Percentiles rank a stretch among this genome's conserved stretches.
These are phyloP conservation scores for Pseudorhombus dupliciocellatus DNA, from an alignment of 2,113 vertebrate genomes.

Conservation along the genomic window DNA sequence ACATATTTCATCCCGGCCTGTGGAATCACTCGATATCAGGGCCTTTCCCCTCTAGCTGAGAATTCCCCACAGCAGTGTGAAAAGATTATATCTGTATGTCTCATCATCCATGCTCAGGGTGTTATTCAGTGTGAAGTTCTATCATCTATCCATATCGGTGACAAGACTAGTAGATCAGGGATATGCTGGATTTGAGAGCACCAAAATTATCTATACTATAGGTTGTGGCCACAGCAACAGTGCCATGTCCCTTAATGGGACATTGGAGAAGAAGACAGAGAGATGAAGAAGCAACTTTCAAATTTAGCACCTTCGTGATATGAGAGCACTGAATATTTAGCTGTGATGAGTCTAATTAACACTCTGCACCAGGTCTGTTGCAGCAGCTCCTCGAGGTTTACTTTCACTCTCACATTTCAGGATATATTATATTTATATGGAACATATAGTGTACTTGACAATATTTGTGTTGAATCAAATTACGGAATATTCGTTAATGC, in stretches of 20 bases:
- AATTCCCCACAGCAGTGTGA: slow-evolving; percentile 21
- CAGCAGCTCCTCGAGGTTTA: neutral
- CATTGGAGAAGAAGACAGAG: no score
- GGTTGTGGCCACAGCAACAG: no score
- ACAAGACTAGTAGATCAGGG: neutral
- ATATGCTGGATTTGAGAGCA: neutral
- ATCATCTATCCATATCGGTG: slow-evolving; percentile 9
- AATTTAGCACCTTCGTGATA: no score
- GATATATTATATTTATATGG: no score
- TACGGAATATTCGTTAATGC: no score
- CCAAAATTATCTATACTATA: no score
- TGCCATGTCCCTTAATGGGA: no score
- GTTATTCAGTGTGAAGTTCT: slow-evolving; percentile 5
- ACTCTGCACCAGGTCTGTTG: no score
- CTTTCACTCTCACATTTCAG: neutral
- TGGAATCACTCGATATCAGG: slow-evolving; percentile 47
- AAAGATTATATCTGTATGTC: neutral
- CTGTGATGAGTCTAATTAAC: neutral
- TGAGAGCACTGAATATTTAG: neutral
- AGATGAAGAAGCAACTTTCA: no score
- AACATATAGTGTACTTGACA: no score
- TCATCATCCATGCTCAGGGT: slow-evolving; percentile 15
- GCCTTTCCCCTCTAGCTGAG: slow-evolving; percentile 23
- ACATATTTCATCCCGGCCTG: slow-evolving; percentile 53
- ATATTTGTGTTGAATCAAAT: no score